Percentiles rank a stretch among this genome's conserved stretches.
Evolutionary conservation across 2,113 vertebrate species (phyloP).

Genomic region (Jaculus jaculus): DNA sequence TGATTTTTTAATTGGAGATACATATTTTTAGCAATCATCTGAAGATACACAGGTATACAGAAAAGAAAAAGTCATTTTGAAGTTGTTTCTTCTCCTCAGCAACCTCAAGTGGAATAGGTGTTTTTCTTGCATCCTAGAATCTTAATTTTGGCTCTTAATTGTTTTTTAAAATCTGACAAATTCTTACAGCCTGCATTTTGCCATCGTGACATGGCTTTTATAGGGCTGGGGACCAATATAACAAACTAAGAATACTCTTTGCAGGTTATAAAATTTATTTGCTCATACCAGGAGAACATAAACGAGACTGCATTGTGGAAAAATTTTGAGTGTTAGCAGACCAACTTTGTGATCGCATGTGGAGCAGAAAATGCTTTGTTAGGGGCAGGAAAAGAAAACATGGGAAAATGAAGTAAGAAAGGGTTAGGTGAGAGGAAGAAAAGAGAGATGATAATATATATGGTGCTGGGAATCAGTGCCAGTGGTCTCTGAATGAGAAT

Average conservation of each 20-base stretch:
- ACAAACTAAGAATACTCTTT: conserved; percentile 25
- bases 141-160: not conserved
- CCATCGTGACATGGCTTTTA: not conserved
- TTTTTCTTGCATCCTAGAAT: not conserved
- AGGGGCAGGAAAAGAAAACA: not conserved
- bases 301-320: not conserved
- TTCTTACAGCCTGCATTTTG: not conserved
- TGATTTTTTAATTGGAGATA: conserved; percentile 1
- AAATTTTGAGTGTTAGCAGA: conserved; percentile 30
- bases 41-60: not conserved
- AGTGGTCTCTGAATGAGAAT: not conserved
- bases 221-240: not conserved
- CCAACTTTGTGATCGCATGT: not conserved
- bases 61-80: conserved; percentile 33
- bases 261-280: not conserved
- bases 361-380: conserved; percentile 27
- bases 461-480: not conserved
- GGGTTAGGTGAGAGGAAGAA: not conserved
- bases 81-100: not conserved
- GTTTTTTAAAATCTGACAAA: not conserved
- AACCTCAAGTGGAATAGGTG: not conserved
- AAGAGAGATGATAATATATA: not conserved
- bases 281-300: conserved; percentile 7
- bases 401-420: not conserved
- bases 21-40: conserved; percentile 11